Evolutionary conservation across 1,140 invertebrate genomes (phyloP), one percentile per base, ranked within the genome.

Genomic region (Nephila pilipes): DNA sequence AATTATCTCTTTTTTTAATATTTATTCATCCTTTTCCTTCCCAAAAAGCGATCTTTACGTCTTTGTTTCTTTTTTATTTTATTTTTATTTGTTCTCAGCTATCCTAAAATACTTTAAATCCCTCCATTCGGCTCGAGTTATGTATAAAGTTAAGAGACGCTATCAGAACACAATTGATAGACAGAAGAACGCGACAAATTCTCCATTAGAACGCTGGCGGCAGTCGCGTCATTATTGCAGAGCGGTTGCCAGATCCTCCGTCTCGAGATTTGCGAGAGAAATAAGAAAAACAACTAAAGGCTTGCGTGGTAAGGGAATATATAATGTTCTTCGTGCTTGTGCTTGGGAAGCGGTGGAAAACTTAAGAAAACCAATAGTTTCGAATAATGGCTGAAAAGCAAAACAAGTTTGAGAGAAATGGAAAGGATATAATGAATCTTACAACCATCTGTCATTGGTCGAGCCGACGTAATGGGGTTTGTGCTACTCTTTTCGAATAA

Each of bases 131-230:
- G 25, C 12, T 14, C 75, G 87, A 93, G 92, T 93, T 87, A 93
- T 88, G 92, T 88, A 88, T 87, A 87, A 87, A 92, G 90, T 92
- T 90, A 90, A 87, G 55, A 38, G 60, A 81, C 69, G 85, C 58
- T 89, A 93, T 93, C 85, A n/a, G 92, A 88, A 93, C 92, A 93
- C 92, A 93, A 93, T 93, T 93, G 92, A 93, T 93, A 93, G 92
- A 93, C 92, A 89, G 92, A 93, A 88, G 92, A 87, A 93, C 92
- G 85, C 65, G 92, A 93, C 92, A 93, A 93, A 93, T 93, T 93
- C 92, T 93, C n/a, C 92, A 93, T 93, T 93, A 93, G 92, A 88
- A 93, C 92, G 87, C 85, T 22, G 87, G 83, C 38, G 79, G 91
- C 83, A 83, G 91, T 93, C 83, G 87, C 91, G 91, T 93, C 91